A percentile compares a stretch with the other conserved stretches of the same genome.
Conservation (phyloP, 1,140 invertebrate species). For the Procambarus clarkii region DNA sequence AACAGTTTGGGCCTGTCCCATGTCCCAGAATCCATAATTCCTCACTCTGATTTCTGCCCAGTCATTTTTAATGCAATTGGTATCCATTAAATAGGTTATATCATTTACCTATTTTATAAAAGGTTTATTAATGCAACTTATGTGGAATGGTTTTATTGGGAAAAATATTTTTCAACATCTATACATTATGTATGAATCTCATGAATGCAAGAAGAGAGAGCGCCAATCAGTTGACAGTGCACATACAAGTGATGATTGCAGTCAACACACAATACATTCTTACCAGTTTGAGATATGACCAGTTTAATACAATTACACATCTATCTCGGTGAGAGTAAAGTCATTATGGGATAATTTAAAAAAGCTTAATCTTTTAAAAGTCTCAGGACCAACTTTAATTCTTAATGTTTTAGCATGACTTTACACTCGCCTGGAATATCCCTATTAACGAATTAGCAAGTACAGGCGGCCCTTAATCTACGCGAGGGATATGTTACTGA, state of each 20-base stretch:
- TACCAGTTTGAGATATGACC: background rate
- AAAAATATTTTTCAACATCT: slow-evolving; percentile 5
- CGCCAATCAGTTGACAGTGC: background rate
- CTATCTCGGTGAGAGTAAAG: background rate
- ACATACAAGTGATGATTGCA: background rate
- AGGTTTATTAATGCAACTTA: background rate
- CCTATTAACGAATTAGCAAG: too few species aligned
- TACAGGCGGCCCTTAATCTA: too few species aligned
- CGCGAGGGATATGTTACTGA: too few species aligned
- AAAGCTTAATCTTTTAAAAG: background rate
- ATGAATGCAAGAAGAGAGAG: background rate
- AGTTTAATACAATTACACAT: background rate
- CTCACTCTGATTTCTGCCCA: too few species aligned
- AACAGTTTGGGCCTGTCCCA: too few species aligned
- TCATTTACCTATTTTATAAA: too few species aligned
- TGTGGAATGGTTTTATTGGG: background rate
- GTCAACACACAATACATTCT: background rate
- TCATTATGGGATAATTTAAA: background rate
- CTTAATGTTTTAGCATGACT: background rate
- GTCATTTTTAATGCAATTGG: too few species aligned
- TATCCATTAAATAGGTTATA: too few species aligned
- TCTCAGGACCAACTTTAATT: background rate
- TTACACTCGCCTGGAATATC: background rate
- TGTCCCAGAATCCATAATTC: too few species aligned
- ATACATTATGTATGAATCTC: background rate